Percentiles rank a stretch among this genome's conserved stretches.
These are phyloP conservation scores for Probaryconus sp. DNA, from an alignment of 1,140 invertebrate genomes.

Conservation along the genomic window DNA sequence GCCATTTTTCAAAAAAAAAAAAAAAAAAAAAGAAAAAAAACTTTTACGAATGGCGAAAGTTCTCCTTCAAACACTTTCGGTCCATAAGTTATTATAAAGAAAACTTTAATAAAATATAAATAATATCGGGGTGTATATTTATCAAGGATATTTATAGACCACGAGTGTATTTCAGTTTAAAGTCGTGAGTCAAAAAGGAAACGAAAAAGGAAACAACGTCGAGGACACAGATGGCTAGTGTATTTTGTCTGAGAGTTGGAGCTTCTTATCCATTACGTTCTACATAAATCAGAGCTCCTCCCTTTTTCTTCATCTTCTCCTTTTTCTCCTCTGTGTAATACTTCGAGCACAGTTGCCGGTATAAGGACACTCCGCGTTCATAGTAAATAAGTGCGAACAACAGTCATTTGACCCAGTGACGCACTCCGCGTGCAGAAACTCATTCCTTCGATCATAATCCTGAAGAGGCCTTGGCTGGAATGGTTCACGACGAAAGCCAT, in stretches of 20 bases:
- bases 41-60: too few species aligned
- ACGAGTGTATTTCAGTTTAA: not conserved
- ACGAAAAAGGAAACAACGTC: not conserved
- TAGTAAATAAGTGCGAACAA: slow-evolving; percentile 23
- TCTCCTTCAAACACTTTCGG: too few species aligned
- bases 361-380: slow-evolving; percentile 41
- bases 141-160: not conserved
- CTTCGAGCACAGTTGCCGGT: not conserved
- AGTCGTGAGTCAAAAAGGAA: not conserved
- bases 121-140: not conserved
- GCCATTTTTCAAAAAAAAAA: too few species aligned
- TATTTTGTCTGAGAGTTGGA: slow-evolving; percentile 10
- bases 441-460: slow-evolving; percentile 26
- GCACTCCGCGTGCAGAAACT: slow-evolving; percentile 21
- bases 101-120: not conserved
- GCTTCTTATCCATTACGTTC: slow-evolving; percentile 22
- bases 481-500: slow-evolving; percentile 17
- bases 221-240: slow-evolving; percentile 15
- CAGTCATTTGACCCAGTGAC: slow-evolving; percentile 5
- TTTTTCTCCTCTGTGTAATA: slow-evolving; percentile 12
- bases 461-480: slow-evolving; percentile 4
- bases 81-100: too few species aligned
- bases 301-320: slow-evolving; percentile 11
- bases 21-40: too few species aligned
- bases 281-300: slow-evolving; percentile 8